Evolutionary conservation across 2,888 invertebrate species (phyloP).

Genomic region (Palloptera scutellata): DNA sequence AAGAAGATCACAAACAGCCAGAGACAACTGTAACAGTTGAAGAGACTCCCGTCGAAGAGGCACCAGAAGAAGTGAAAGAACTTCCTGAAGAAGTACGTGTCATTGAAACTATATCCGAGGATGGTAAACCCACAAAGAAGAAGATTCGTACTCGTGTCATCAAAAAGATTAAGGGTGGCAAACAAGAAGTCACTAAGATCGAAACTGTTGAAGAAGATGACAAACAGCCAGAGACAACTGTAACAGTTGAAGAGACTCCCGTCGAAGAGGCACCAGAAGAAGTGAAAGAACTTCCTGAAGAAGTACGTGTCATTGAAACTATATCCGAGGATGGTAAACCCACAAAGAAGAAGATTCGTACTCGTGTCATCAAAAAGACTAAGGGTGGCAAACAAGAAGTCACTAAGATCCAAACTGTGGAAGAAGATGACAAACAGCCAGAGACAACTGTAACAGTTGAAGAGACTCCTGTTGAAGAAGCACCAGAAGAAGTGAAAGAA

Average conservation of each 20-base stretch:
- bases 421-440: constrained; percentile 19
- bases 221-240: constrained; percentile 37
- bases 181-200: constrained; percentile 40
- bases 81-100: constrained; percentile 40
- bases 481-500: constrained; percentile 34
- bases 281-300: constrained; percentile 36
- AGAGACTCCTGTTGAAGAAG: constrained; percentile 35
- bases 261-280: constrained; percentile 32
- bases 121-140: constrained; percentile 36
- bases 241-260: constrained; percentile 36
- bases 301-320: constrained; percentile 36
- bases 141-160: constrained; percentile 40
- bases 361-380: constrained; percentile 40
- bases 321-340: constrained; percentile 37
- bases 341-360: constrained; percentile 38
- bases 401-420: constrained; percentile 37
- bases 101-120: constrained; percentile 33
- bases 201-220: constrained; percentile 41
- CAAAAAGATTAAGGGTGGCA: constrained; percentile 39
- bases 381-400: constrained; percentile 41
- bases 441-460: constrained; percentile 35
- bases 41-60: constrained; percentile 34
- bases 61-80: constrained; percentile 31
- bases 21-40: constrained; percentile 39
- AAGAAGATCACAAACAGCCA: constrained; percentile 39